Conservation (phyloP, 2,113 vertebrate species). For the Tachycineta bicolor region DNA sequence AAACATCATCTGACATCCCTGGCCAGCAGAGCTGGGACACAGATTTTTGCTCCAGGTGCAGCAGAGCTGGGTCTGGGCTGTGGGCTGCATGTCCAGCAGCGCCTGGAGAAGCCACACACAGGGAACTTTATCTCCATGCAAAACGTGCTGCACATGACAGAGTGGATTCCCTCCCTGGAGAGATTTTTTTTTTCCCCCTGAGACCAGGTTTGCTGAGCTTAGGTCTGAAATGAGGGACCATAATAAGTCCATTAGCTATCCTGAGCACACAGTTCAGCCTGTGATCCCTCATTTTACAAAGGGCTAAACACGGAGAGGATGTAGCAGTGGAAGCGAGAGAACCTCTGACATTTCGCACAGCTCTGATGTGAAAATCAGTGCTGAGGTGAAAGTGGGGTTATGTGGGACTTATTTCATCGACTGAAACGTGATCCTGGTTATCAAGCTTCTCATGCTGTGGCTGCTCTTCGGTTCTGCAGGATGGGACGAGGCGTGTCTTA, state of each 20-base stretch:
- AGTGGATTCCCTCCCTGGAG: not conserved
- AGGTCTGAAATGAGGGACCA: constrained; percentile 24
- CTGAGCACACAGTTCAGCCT: not conserved
- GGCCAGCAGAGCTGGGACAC: not conserved
- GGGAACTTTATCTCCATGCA: not conserved
- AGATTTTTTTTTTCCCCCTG: not conserved
- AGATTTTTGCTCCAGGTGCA: not conserved
- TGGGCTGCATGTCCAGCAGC: not conserved
- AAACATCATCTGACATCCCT: not conserved
- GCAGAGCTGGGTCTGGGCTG: not conserved
- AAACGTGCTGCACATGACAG: not conserved
- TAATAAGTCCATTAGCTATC: constrained; percentile 52
- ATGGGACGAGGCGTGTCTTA: not conserved
- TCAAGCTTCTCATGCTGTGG: rapidly evolving
- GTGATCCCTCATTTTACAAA: constrained; percentile 26
- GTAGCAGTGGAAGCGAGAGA: not conserved
- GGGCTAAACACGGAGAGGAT: not conserved
- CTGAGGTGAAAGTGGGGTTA: not conserved
- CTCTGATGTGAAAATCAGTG: not conserved
- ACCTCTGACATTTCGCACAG: not conserved
- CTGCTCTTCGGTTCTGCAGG: not conserved
- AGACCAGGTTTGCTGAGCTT: constrained; percentile 55
- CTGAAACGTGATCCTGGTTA: not conserved
- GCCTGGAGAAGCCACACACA: not conserved
- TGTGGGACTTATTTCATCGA: not conserved